A percentile compares a stretch with the other conserved stretches of the same genome.
phyloP scores from a whole-genome alignment of 2,113 vertebrate genomes.

The Hepsetus odoe region DNA sequence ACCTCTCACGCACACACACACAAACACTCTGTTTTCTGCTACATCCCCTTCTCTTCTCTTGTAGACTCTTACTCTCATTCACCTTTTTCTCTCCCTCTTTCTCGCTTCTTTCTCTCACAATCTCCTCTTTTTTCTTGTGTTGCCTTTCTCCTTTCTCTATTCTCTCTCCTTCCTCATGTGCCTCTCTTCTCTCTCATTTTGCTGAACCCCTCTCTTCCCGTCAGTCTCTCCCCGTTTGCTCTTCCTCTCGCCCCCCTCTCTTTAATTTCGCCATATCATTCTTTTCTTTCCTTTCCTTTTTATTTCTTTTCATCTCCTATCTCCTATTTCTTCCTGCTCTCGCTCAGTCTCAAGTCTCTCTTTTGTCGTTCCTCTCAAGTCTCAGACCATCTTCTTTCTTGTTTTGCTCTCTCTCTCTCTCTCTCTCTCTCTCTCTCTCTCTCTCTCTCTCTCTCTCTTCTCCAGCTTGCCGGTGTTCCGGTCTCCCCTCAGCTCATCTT shows the following conservation, averaged over 20 bases:
- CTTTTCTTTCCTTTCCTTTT: not conserved
- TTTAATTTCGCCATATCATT: no score
- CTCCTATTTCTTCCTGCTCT: constrained; percentile 6
- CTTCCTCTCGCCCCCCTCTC: not conserved
- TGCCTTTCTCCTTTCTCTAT: constrained; percentile 28
- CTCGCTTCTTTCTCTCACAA: constrained; percentile 28
- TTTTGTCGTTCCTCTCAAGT: constrained; percentile 27
- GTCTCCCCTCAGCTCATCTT: constrained; percentile 54
- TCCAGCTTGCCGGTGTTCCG: constrained; percentile 18
- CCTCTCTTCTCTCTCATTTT: constrained; percentile 29
- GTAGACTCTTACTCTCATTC: constrained; percentile 44
- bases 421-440: constrained; percentile 12
- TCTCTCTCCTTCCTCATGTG: constrained; percentile 21
- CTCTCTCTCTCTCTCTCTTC: constrained; percentile 16
- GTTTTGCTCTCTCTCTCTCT: constrained; percentile 36
- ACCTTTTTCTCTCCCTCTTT: no score
- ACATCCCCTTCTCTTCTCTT: no score
- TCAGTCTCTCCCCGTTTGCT: no score
- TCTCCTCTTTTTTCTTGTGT: constrained; percentile 20
- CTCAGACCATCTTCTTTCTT: constrained; percentile 20
- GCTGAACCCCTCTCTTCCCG: not conserved
- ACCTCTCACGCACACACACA: no score
- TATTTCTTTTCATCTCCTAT: constrained; percentile 50
- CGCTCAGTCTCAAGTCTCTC: constrained; percentile 16
- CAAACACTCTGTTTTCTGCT: no score